Base-by-base conservation (phyloP, 92 coral and sea anemone species). In the Chrysogorgia sp. region DNA sequence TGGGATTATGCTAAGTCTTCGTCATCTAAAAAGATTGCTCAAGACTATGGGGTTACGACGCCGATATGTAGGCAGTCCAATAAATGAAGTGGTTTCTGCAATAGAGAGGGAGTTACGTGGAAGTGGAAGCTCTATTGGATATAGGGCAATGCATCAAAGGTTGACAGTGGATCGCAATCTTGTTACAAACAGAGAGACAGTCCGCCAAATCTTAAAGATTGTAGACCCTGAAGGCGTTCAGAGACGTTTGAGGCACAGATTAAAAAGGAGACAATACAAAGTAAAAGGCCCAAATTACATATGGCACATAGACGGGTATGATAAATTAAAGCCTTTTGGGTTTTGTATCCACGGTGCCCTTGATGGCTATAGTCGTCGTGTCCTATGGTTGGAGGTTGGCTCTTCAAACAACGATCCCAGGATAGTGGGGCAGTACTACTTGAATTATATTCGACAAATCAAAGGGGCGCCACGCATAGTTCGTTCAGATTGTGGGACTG, bases 61-160 rank as follows among this genome's bases (percentile, higher is more conserved):
- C 1, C 69, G 69, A n/a, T 19, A 2, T 7, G 69, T 1, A 62
- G 1, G 43, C 69, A 28, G 15, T 20, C 15, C 40, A 62, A n/a
- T 62, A 29, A 7, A 2, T 1, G 69, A 62, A 8, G 41, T 62
- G 1, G 69, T 41, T 62, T 22, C 28, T 4, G 40, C 20, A 9
- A 57, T 57, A 10, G 69, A 63, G 32, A 29, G 43, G 43, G 21
- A 63, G 17, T 63, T 63, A n/a, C 5, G 21, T 28, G 69, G 69
- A 7, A 63, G 69, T 63, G 69, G 12, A 28, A 2, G 40, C 30
- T 63, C 69, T 7, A 29, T 63, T 9, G 69, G 66, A 19, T 63
- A 65, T 26, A 33, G 71, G 24, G 71, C 71, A 65, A 65, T 65
- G 71, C 71, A 65, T 26, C 47, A 65, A 24, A 15, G 71, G 35